Conservation (phyloP, 2,797 vertebrate genomes). For the Ficedula albicollis region DNA sequence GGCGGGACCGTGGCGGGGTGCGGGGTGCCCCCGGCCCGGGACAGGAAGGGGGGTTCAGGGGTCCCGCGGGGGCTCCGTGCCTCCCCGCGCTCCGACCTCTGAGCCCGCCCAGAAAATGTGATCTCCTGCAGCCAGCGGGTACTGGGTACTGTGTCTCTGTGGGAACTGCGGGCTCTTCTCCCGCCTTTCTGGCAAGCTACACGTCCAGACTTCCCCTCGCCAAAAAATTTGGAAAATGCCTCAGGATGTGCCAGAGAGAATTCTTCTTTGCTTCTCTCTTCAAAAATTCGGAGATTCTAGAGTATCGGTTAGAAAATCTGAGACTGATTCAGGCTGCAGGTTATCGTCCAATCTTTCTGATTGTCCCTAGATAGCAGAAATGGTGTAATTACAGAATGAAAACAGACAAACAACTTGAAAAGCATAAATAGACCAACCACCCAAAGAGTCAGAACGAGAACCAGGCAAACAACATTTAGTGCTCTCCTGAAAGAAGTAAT, state of each 20-base stretch:
- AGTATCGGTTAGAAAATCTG: neutral
- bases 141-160: neutral
- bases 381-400: neutral
- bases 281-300: neutral
- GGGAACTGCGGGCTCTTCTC: neutral
- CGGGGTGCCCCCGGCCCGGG: neutral
- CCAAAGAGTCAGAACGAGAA: neutral
- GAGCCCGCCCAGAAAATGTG: neutral
- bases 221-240: neutral
- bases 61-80: neutral
- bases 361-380: constrained; percentile 33
- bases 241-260: neutral
- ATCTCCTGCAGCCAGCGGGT: neutral
- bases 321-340: neutral
- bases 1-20: neutral
- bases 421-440: neutral
- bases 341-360: neutral
- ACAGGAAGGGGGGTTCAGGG: neutral
- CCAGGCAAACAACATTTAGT: neutral
- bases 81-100: neutral
- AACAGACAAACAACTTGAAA: neutral
- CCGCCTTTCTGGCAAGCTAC: neutral
- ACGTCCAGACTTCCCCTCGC: neutral
- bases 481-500: neutral
- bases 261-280: neutral